Percentiles rank a stretch among this genome's conserved stretches.
Evolutionary conservation across 2,888 invertebrate species (phyloP).

Genomic region (Noctuana brunneofusca): DNA sequence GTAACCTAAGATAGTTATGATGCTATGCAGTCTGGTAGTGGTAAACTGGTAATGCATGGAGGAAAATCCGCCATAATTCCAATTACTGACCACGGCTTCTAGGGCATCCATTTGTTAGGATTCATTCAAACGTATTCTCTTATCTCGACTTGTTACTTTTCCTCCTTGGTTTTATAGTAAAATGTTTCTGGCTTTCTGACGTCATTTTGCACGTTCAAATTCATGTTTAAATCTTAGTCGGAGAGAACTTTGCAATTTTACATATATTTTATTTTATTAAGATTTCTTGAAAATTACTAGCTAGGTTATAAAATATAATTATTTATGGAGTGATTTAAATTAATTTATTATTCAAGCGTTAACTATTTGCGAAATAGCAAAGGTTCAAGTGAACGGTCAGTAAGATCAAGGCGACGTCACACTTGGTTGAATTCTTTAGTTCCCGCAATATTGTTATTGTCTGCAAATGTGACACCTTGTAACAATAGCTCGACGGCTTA

Average conservation of each 20-base stretch:
- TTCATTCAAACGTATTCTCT: slow-evolving; percentile 11
- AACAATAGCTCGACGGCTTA: slow-evolving; percentile 10
- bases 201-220: background rate
- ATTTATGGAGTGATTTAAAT: slow-evolving; percentile 1
- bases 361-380: slow-evolving; percentile 14
- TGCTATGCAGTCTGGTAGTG: background rate
- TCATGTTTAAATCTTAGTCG: too few relatives aligned
- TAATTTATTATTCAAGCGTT: slow-evolving; percentile 5
- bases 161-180: background rate
- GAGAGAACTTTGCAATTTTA: too few relatives aligned
- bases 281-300: too few relatives aligned
- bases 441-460: slow-evolving; percentile 16
- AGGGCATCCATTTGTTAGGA: slow-evolving; percentile 29
- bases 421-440: slow-evolving; percentile 22
- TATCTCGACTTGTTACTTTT: background rate
- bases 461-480: slow-evolving; percentile 8
- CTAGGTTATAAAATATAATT: background rate
- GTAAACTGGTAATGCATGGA: slow-evolving; percentile 13
- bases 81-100: slow-evolving; percentile 26
- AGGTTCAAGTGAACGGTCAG: slow-evolving; percentile 27
- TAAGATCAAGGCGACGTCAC: slow-evolving; percentile 31
- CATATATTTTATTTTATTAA: too few relatives aligned
- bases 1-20: background rate
- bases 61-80: slow-evolving; percentile 31
- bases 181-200: background rate